These are phyloP conservation scores for Paedocypris sp. DNA, from an alignment of 2,113 vertebrate genomes.

Conservation along the genomic window DNA sequence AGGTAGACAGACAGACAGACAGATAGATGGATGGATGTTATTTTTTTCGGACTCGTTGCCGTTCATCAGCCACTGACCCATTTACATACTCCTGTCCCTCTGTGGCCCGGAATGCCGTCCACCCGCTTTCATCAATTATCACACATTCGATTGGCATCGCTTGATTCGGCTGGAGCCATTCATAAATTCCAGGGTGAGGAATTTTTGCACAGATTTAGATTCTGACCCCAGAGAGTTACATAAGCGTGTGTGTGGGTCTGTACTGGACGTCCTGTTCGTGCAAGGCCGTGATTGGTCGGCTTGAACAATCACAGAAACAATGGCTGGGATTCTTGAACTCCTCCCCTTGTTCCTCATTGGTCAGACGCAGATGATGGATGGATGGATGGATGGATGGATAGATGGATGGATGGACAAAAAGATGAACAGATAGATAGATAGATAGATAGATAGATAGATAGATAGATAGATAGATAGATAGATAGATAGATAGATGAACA, in stretches of 20 bases:
- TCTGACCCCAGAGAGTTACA: slow-evolving; percentile 9
- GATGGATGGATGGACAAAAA: too few species aligned
- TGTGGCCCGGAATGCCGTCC: background rate
- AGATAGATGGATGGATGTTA: too few species aligned
- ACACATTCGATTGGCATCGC: background rate
- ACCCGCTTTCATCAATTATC: background rate
- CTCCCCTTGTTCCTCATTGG: too few species aligned
- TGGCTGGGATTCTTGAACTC: too few species aligned
- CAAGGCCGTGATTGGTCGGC: slow-evolving; percentile 21
- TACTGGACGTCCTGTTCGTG: slow-evolving; percentile 17
- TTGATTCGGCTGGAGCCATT: slow-evolving; percentile 4
- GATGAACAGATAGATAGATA: too few species aligned
- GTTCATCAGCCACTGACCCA: slow-evolving; percentile 14
- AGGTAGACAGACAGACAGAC: too few species aligned
- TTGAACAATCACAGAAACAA: too few species aligned
- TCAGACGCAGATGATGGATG: too few species aligned
- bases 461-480: too few species aligned
- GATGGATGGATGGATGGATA: too few species aligned
- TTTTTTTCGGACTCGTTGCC: background rate
- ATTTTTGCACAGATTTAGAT: background rate
- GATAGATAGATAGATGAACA: too few species aligned
- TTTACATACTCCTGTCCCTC: slow-evolving; percentile 1
- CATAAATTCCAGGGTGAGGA: slow-evolving; percentile 3
- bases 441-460: too few species aligned
- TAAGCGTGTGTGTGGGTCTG: slow-evolving; percentile 6